Evolutionary conservation across 2,888 invertebrate species (phyloP).

Genomic region (Ecliptopera silaceata): DNA sequence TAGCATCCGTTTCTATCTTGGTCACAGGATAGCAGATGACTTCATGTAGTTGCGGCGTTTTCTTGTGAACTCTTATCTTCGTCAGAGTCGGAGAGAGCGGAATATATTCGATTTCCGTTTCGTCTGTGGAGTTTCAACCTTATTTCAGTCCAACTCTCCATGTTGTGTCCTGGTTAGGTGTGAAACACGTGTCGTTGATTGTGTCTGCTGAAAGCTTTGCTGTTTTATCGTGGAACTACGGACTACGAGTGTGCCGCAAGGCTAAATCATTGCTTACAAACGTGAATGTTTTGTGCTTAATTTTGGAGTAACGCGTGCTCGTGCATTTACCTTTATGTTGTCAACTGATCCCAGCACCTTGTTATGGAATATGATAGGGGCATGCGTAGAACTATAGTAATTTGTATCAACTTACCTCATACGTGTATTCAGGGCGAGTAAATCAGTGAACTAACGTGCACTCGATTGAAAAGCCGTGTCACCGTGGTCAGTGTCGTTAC

Average conservation of each 20-base stretch:
- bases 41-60: slow-evolving; percentile 77
- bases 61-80: slow-evolving; percentile 90
- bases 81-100: slow-evolving; percentile 91
- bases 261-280: slow-evolving; percentile 30
- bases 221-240: slow-evolving; percentile 62
- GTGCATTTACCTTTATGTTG: slow-evolving; percentile 70
- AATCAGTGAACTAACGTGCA: slow-evolving; percentile 57
- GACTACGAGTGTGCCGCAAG: slow-evolving; percentile 56
- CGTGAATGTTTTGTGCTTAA: slow-evolving; percentile 57
- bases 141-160: slow-evolving; percentile 53
- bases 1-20: slow-evolving; percentile 56
- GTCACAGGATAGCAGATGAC: slow-evolving; percentile 85
- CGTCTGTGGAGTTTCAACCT: slow-evolving; percentile 85
- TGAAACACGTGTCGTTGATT: slow-evolving; percentile 66
- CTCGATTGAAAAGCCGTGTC: slow-evolving; percentile 54
- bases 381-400: slow-evolving; percentile 49
- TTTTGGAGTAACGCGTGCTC: slow-evolving; percentile 72
- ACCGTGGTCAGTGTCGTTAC: slow-evolving; percentile 60
- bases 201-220: slow-evolving; percentile 60
- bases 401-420: slow-evolving; percentile 66
- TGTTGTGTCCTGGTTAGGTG: slow-evolving; percentile 56
- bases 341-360: slow-evolving; percentile 67
- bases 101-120: slow-evolving; percentile 90
- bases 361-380: slow-evolving; percentile 52
- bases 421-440: slow-evolving; percentile 49